Conservation (phyloP, 2,113 vertebrate genomes). For the Grammomys dolichurus region DNA sequence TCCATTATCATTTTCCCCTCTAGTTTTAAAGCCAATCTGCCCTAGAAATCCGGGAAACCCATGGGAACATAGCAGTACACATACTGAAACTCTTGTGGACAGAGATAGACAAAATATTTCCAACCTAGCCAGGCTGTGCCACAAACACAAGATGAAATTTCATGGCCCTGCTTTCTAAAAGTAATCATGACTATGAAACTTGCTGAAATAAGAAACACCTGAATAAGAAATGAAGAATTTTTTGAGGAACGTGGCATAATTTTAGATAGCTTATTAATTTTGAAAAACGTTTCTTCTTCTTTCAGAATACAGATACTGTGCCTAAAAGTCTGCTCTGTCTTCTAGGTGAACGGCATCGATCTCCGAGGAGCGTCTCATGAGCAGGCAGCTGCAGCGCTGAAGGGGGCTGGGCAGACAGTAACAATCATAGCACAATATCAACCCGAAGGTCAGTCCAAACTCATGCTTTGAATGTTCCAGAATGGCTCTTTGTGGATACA, state of each 20-base stretch:
- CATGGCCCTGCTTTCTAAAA: constrained; percentile 17
- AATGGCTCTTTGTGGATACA: neutral
- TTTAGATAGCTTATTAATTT: constrained; percentile 1
- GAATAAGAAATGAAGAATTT: neutral
- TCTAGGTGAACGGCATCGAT: constrained; percentile 96
- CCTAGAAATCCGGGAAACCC: constrained; percentile 55
- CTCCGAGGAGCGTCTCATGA: constrained; percentile 96
- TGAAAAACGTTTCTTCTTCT: neutral
- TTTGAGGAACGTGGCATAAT: neutral
- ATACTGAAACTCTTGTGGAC: neutral
- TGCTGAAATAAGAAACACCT: neutral
- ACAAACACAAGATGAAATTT: constrained; percentile 26
- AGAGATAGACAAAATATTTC: neutral
- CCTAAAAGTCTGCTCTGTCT: constrained; percentile 27
- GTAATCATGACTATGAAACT: neutral
- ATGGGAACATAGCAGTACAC: neutral
- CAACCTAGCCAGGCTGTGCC: neutral
- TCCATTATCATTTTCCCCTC: constrained; percentile 52
- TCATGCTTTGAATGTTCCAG: neutral
- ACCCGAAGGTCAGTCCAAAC: constrained; percentile 94
- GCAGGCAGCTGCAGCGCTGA: constrained; percentile 95
- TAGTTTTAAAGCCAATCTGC: constrained; percentile 55
- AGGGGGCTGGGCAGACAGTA: constrained; percentile 97
- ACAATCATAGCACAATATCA: constrained; percentile 97
- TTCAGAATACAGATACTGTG: neutral